Percentiles rank a stretch among this genome's conserved stretches.
phyloP scores from a whole-genome alignment of 2,797 vertebrate genomes.

The Buceros bicornis region DNA sequence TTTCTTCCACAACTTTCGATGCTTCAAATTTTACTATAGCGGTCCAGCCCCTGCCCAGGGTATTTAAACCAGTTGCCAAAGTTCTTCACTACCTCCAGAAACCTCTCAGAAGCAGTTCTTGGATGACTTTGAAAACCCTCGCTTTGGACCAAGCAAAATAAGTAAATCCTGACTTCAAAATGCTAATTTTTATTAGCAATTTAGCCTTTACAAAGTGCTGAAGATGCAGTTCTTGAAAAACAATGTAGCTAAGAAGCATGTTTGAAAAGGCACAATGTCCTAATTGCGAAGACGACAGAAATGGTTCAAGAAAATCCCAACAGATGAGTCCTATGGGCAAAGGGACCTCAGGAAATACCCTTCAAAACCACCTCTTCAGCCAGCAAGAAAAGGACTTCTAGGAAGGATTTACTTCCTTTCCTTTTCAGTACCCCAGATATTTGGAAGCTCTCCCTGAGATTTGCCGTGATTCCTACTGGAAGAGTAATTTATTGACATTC shows the following conservation, averaged over 20 bases:
- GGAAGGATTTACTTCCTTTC: slow-evolving; percentile 8
- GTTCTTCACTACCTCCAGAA: not conserved
- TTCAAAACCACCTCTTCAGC: not conserved
- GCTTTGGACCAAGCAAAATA: not conserved
- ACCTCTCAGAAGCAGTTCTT: not conserved
- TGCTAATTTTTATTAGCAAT: not conserved
- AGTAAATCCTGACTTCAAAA: not conserved
- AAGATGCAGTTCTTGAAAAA: not conserved
- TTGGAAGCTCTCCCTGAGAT: slow-evolving; percentile 5
- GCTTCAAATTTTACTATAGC: not conserved
- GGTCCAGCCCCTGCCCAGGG: not conserved
- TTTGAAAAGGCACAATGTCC: not conserved
- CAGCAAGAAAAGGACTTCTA: not conserved
- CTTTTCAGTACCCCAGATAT: not conserved
- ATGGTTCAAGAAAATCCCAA: not conserved
- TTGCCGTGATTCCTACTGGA: not conserved
- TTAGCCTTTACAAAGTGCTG: not conserved
- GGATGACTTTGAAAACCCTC: not conserved
- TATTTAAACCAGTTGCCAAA: not conserved
- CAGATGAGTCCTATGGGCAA: not conserved
- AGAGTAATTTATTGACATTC: slow-evolving; percentile 43
- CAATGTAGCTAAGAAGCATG: not conserved
- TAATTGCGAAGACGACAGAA: not conserved
- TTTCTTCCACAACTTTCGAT: not conserved
- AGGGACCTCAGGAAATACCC: not conserved